Percentiles rank a stretch among this genome's conserved stretches.
phyloP scores from a whole-genome alignment of 2,888 invertebrate genomes.

The Leptinotarsa peninsularis region DNA sequence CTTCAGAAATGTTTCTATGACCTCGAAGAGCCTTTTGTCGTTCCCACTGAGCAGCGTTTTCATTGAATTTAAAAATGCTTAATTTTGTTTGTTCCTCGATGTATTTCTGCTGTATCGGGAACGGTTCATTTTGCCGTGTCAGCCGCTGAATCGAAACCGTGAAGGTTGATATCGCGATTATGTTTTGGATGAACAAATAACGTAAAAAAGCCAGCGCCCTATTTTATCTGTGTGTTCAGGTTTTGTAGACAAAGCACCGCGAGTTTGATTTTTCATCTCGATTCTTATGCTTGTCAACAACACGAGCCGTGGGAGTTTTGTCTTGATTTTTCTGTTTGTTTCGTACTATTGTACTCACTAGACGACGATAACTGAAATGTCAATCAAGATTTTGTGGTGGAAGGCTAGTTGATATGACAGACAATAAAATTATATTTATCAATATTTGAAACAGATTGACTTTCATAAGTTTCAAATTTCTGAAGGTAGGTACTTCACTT shows the following conservation, averaged over 20 bases:
- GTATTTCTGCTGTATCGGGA: neutral
- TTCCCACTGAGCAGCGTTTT: too few species aligned
- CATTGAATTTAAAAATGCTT: too few species aligned
- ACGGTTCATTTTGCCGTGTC: neutral
- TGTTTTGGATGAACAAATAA: neutral
- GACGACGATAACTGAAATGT: neutral
- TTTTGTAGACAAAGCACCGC: neutral
- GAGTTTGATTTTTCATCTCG: neutral
- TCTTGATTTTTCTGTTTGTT: neutral
- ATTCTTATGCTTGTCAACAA: conserved; percentile 6
- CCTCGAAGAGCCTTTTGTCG: too few species aligned
- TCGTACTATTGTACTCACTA: neutral
- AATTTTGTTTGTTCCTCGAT: too few species aligned
- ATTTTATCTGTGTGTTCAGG: neutral
- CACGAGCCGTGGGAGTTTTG: neutral
- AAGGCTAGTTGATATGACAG: too few species aligned
- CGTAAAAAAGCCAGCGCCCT: neutral
- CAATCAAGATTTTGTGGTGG: neutral
- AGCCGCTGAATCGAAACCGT: neutral
- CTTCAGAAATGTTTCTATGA: too few species aligned
- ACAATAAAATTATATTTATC: too few species aligned
- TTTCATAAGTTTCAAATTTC: too few species aligned
- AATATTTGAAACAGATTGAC: too few species aligned
- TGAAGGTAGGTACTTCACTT: too few species aligned
- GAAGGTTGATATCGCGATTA: neutral